Percentiles rank a stretch among this genome's conserved stretches.
Evolutionary conservation across 2,113 vertebrate genomes (phyloP).

Genomic region (Plotosus lineatus): DNA sequence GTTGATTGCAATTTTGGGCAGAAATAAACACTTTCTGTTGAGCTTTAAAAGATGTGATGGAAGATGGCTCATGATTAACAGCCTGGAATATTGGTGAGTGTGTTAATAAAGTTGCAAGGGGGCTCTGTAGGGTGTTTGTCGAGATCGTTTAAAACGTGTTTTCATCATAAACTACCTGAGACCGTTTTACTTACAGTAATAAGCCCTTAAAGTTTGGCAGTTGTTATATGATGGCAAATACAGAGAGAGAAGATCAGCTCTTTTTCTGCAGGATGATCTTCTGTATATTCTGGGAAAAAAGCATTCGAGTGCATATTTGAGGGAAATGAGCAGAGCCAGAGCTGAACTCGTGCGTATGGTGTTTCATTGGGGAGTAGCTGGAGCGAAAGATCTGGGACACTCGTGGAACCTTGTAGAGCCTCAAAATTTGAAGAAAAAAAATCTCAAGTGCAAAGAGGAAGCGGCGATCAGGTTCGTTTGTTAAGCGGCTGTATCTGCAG

Average conservation of each 20-base stretch:
- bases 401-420: neutral
- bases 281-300: neutral
- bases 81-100: neutral
- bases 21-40: neutral
- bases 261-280: neutral
- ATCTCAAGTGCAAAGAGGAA: no score
- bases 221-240: neutral
- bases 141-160: neutral
- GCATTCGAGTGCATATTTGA: neutral
- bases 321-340: neutral
- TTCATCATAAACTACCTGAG: neutral
- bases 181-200: neutral
- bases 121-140: neutral
- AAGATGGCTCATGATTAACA: neutral
- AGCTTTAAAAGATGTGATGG: neutral
- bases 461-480: neutral
- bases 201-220: neutral
- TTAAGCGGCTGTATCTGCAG: neutral
- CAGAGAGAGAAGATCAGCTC: neutral
- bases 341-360: neutral
- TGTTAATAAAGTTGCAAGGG: neutral
- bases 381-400: conserved; percentile 13
- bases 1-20: neutral
- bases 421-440: neutral
- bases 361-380: neutral